phyloP scores from a whole-genome alignment of 2,797 vertebrate genomes.

The Myoxocephalus aenaeus region DNA sequence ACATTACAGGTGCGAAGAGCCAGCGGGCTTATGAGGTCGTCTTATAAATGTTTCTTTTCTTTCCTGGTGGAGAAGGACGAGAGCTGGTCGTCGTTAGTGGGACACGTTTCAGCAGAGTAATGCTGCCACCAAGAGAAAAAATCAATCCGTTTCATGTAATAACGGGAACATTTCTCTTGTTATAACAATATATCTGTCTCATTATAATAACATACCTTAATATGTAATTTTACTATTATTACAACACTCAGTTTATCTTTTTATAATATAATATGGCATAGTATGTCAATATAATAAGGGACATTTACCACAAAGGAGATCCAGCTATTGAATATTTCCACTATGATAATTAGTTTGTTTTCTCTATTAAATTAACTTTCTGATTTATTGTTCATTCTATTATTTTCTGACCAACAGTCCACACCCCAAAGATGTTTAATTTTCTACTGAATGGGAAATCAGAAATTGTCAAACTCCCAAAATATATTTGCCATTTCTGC shows the following conservation, averaged over 20 bases:
- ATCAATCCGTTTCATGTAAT: neutral
- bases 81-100: conserved; percentile 13
- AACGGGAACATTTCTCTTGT: neutral
- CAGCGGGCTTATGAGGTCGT: neutral
- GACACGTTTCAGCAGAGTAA: neutral
- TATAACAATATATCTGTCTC: neutral
- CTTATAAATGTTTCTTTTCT: conserved; percentile 20
- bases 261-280: neutral
- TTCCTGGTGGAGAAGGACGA: conserved; percentile 26
- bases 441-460: neutral
- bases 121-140: conserved; percentile 13
- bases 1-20: conserved; percentile 10
- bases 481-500: neutral
- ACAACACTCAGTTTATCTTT: neutral
- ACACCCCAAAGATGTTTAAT: neutral
- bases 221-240: neutral
- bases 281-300: neutral
- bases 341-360: neutral
- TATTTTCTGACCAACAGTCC: neutral
- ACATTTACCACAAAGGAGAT: neutral
- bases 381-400: neutral
- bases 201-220: neutral
- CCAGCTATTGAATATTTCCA: neutral
- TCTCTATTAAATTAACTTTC: neutral
- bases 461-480: neutral